These are phyloP conservation scores for Symphodus melops DNA, from an alignment of 2,113 vertebrate species.

Conservation along the genomic window DNA sequence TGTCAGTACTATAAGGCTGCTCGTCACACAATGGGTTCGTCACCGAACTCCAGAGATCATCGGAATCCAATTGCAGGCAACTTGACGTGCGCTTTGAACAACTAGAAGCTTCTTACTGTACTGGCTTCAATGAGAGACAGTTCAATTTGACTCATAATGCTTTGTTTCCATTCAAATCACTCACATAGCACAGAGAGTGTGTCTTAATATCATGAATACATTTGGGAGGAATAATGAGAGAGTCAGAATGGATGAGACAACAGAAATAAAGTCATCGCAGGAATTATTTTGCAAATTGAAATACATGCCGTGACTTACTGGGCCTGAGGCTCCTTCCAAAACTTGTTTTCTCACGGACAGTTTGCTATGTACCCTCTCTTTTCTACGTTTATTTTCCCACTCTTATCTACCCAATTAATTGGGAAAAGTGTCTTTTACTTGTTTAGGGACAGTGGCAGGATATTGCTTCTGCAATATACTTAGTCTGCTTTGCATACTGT, in stretches of 20 bases:
- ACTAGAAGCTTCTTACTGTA: background rate
- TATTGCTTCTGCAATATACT: slow-evolving; percentile 7
- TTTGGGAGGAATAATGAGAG: slow-evolving; percentile 10
- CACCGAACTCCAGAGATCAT: background rate
- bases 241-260: slow-evolving; percentile 16
- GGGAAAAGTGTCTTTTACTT: slow-evolving; percentile 10
- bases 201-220: slow-evolving; percentile 1
- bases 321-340: slow-evolving; percentile 5
- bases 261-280: background rate
- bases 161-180: background rate
- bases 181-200: background rate
- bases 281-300: background rate
- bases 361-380: background rate
- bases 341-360: background rate
- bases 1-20: slow-evolving; percentile 10
- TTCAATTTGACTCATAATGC: background rate
- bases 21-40: background rate
- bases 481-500: background rate
- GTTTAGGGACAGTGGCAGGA: slow-evolving; percentile 1
- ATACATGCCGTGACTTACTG: background rate
- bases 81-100: slow-evolving; percentile 3
- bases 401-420: slow-evolving; percentile 24
- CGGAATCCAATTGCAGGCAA: no score
- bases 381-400: background rate
- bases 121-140: background rate